Conservation (phyloP, 2,797 vertebrate species). For the Scyliorhinus canicula region DNA sequence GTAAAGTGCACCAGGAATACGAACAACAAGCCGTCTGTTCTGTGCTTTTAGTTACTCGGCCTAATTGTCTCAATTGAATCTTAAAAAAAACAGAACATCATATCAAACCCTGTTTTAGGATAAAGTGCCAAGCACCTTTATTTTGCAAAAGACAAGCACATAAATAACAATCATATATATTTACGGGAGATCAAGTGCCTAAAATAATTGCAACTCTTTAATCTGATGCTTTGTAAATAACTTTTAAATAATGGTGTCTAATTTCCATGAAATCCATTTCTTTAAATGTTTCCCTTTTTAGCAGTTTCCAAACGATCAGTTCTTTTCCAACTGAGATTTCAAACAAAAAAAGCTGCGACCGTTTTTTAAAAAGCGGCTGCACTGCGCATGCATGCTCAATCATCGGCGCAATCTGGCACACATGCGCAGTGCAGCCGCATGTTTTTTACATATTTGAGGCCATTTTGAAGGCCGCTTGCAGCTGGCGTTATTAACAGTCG, state of each 20-base stretch:
- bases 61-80: neutral
- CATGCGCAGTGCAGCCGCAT: too few species aligned
- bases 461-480: too few species aligned
- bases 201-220: too few species aligned
- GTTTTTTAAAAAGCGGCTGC: too few species aligned
- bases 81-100: neutral
- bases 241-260: too few species aligned
- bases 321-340: neutral
- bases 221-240: too few species aligned
- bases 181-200: neutral
- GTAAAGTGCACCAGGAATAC: neutral
- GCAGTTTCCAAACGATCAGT: neutral
- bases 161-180: neutral
- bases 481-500: too few species aligned
- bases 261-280: neutral
- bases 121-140: neutral
- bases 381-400: too few species aligned
- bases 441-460: too few species aligned
- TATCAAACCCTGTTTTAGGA: neutral
- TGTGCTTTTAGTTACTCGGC: neutral
- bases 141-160: neutral
- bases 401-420: too few species aligned
- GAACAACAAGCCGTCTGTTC: neutral
- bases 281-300: neutral
- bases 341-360: too few species aligned